Evolutionary conservation across 2,888 invertebrate genomes (phyloP).

Genomic region (Xanthia togata): DNA sequence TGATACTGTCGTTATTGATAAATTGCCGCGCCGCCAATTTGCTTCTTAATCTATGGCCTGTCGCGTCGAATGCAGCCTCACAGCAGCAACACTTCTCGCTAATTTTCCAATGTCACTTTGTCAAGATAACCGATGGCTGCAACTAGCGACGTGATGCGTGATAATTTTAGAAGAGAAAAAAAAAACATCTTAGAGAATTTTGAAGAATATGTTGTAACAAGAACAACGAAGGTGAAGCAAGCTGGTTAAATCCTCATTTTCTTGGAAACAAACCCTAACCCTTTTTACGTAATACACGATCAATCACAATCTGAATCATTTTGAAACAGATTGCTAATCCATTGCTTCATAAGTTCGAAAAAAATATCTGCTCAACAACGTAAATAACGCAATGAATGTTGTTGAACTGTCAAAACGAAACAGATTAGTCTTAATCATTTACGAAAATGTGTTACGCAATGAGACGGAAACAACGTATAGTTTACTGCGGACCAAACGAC

Average conservation of each 20-base stretch:
- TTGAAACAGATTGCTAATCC: too few relatives aligned
- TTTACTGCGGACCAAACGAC: background rate
- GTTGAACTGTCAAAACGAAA: too few relatives aligned
- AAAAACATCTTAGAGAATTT: too few relatives aligned
- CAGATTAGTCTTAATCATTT: too few relatives aligned
- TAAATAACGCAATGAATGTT: too few relatives aligned
- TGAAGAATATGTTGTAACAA: too few relatives aligned
- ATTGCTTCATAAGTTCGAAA: too few relatives aligned
- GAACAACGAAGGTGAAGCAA: background rate
- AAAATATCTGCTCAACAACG: too few relatives aligned
- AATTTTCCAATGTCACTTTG: slow-evolving; percentile 78
- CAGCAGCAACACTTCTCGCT: slow-evolving; percentile 64
- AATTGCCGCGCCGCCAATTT: slow-evolving; percentile 86
- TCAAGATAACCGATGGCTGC: slow-evolving; percentile 47
- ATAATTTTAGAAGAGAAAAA: slow-evolving; percentile 1
- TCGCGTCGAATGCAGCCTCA: slow-evolving; percentile 73
- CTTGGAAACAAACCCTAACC: background rate
- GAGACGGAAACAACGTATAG: background rate
- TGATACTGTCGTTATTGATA: slow-evolving; percentile 89
- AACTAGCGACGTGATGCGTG: slow-evolving; percentile 13
- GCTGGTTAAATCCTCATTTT: slow-evolving; percentile 12
- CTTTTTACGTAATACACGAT: too few relatives aligned
- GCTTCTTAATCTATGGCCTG: slow-evolving; percentile 73
- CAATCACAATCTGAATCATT: too few relatives aligned
- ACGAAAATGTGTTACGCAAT: too few relatives aligned